These are phyloP conservation scores for Grantiella picta DNA, from an alignment of 2,113 vertebrate genomes.

Conservation along the genomic window DNA sequence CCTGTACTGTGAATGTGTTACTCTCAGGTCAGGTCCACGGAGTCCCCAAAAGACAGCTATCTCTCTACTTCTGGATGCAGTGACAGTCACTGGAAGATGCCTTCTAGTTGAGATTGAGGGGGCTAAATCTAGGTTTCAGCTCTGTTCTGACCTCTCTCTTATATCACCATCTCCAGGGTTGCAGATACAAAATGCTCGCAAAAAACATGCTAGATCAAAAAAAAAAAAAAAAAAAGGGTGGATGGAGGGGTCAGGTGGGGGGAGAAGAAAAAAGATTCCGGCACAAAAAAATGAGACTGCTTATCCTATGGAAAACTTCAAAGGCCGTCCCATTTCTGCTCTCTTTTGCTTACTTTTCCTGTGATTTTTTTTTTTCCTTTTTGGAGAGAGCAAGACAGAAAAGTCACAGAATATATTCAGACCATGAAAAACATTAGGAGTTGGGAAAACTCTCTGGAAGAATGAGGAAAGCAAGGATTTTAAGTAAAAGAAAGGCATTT, in stretches of 20 bases:
- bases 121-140: constrained; percentile 18
- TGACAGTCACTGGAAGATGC: constrained; percentile 55
- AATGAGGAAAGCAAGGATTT: constrained; percentile 10
- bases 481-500: constrained; percentile 16
- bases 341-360: constrained; percentile 57
- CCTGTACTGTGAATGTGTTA: constrained; percentile 72
- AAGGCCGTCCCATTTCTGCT: constrained; percentile 25
- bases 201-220: neutral
- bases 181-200: constrained; percentile 18
- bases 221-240: neutral
- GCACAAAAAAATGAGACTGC: neutral
- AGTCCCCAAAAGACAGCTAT: constrained; percentile 70
- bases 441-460: neutral
- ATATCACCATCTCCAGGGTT: neutral
- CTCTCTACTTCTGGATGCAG: constrained; percentile 57
- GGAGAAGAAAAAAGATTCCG: neutral
- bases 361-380: neutral
- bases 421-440: constrained; percentile 19
- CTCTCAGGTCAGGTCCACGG: constrained; percentile 73
- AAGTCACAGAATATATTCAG: constrained; percentile 51
- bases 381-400: neutral
- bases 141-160: neutral
- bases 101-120: constrained; percentile 22
- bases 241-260: rapidly evolving
- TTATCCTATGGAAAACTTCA: constrained; percentile 66